Percentiles rank a stretch among this genome's conserved stretches.
These are phyloP conservation scores for Sepiola atlantica DNA, from an alignment of 2,888 invertebrate species.

Conservation along the genomic window DNA sequence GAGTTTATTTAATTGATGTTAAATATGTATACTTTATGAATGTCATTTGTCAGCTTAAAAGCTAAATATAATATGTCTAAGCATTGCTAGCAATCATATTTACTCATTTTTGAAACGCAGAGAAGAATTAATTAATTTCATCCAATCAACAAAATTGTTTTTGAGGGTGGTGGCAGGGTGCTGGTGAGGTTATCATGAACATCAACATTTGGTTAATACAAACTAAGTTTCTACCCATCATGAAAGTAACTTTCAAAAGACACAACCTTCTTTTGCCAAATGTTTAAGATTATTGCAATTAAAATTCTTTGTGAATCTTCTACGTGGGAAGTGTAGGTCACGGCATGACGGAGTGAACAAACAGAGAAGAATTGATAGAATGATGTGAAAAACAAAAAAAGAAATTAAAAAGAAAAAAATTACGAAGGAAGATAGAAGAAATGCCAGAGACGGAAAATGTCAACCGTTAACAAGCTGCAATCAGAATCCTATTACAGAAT, in stretches of 20 bases:
- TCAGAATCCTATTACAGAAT: neutral
- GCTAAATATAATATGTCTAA: no score
- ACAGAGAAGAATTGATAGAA: neutral
- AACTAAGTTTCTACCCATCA: neutral
- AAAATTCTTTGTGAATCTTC: neutral
- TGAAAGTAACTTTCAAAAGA: neutral
- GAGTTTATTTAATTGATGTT: no score
- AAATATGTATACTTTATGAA: no score
- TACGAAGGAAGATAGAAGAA: neutral
- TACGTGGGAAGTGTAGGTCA: neutral
- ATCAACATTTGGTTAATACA: no score
- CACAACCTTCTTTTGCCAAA: neutral
- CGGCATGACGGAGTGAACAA: neutral
- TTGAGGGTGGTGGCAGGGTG: no score
- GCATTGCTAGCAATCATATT: no score
- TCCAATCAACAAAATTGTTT: neutral
- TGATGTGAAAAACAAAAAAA: neutral
- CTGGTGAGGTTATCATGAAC: no score
- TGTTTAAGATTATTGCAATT: neutral
- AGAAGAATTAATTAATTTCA: neutral
- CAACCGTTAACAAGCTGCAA: neutral
- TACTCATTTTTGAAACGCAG: neutral
- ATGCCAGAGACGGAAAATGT: neutral
- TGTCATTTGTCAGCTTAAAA: no score
- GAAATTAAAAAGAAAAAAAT: neutral